Percentiles rank a stretch among this genome's conserved stretches.
Evolutionary conservation across 2,113 vertebrate species (phyloP).

Genomic region (Callospermophilus lateralis): DNA sequence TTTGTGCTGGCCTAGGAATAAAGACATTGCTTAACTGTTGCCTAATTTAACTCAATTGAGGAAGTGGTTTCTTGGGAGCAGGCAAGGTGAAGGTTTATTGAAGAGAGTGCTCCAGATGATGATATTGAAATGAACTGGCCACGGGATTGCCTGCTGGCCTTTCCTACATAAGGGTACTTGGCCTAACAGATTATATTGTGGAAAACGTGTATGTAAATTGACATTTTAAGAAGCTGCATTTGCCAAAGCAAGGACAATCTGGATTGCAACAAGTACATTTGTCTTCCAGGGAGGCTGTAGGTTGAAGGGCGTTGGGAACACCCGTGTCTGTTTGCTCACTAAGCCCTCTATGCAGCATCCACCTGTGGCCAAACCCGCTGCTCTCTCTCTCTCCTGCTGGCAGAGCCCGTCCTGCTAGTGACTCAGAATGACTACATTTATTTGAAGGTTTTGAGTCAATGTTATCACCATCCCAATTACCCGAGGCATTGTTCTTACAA

Average conservation of each 20-base stretch:
- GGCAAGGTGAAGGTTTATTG: neutral
- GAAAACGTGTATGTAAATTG: neutral
- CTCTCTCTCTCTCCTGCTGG: neutral
- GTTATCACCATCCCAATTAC: neutral
- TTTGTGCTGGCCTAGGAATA: neutral
- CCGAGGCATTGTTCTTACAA: neutral
- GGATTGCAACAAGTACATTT: neutral
- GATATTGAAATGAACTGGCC: neutral
- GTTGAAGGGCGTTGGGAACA: fast-evolving
- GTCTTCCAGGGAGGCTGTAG: neutral
- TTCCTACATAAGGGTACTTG: neutral
- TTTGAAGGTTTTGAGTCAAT: constrained; percentile 12
- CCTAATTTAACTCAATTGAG: neutral
- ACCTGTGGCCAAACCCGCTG: neutral
- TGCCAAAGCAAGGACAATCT: neutral
- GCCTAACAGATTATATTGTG: neutral
- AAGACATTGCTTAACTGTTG: neutral
- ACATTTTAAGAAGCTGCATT: neutral
- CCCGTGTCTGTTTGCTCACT: neutral
- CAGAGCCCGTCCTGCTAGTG: neutral
- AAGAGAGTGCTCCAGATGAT: neutral
- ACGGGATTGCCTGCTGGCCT: neutral
- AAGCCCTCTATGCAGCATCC: neutral
- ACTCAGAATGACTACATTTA: constrained; percentile 66
- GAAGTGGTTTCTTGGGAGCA: neutral